Conservation (phyloP, 2,113 vertebrate genomes). For the Hippocampus guttulatus region DNA sequence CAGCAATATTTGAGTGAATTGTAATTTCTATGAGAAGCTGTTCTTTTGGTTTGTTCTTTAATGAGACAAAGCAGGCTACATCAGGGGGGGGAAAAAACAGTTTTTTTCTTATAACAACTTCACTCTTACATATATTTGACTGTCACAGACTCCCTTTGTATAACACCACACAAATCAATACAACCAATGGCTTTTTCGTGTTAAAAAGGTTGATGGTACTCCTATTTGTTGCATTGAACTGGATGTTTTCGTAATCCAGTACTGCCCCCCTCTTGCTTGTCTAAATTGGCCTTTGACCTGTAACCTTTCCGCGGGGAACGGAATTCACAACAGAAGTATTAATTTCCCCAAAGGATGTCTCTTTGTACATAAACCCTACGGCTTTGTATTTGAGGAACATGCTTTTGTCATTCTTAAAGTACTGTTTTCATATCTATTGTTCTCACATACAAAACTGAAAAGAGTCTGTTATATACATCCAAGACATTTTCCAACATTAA, state of each 20-base stretch:
- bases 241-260: slow-evolving; percentile 45
- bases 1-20: background rate
- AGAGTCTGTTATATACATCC: slow-evolving; percentile 75
- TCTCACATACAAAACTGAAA: slow-evolving; percentile 76
- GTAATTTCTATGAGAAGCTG: slow-evolving; percentile 54
- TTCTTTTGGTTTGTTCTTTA: slow-evolving; percentile 68
- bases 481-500: slow-evolving; percentile 46
- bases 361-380: slow-evolving; percentile 53
- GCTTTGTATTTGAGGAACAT: slow-evolving; percentile 63
- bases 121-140: slow-evolving; percentile 78
- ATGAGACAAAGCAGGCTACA: slow-evolving; percentile 79
- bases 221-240: slow-evolving; percentile 29
- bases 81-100: slow-evolving; percentile 49
- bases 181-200: slow-evolving; percentile 74
- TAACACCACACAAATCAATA: slow-evolving; percentile 76
- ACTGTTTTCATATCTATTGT: slow-evolving; percentile 59
- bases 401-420: slow-evolving; percentile 75
- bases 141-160: slow-evolving; percentile 72
- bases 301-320: slow-evolving; percentile 60
- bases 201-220: slow-evolving; percentile 52
- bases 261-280: slow-evolving; percentile 39
- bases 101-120: slow-evolving; percentile 72
- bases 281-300: slow-evolving; percentile 62
- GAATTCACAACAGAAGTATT: slow-evolving; percentile 74
- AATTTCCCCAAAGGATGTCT: slow-evolving; percentile 69